phyloP scores from a whole-genome alignment of 2,113 vertebrate species.

The Felis chaus region DNA sequence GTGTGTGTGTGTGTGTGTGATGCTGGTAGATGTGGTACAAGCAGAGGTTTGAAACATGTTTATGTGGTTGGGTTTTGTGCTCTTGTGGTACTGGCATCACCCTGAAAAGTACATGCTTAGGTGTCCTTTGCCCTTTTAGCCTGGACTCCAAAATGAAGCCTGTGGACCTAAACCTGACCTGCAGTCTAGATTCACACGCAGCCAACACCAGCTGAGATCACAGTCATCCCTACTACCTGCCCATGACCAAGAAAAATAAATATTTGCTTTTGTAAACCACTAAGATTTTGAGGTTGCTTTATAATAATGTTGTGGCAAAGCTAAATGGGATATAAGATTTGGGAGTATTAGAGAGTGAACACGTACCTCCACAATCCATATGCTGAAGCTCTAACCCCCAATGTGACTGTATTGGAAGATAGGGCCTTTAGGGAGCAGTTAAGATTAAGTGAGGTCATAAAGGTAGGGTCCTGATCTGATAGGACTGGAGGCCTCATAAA shows the following conservation, averaged over 20 bases:
- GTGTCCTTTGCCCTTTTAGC: neutral
- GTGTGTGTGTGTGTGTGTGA: neutral
- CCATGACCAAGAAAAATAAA: neutral
- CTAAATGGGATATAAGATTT: neutral
- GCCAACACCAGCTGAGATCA: neutral
- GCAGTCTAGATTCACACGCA: neutral
- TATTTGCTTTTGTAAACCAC: neutral
- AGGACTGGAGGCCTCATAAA: neutral
- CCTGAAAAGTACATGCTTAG: neutral
- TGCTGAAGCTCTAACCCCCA: neutral
- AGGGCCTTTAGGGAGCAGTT: neutral
- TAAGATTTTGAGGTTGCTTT: neutral
- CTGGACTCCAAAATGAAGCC: neutral
- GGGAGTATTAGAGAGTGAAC: neutral
- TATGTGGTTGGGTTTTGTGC: neutral
- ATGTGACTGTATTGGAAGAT: neutral
- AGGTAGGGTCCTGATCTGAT: neutral
- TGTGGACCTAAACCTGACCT: neutral
- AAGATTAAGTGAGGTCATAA: neutral
- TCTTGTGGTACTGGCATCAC: neutral
- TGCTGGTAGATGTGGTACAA: neutral
- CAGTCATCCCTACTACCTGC: neutral
- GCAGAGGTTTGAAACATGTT: neutral
- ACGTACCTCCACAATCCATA: neutral
- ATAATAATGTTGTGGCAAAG: neutral